Percentiles rank a stretch among this genome's conserved stretches.
Conservation (phyloP, 2,113 vertebrate genomes). For the Pipa parva region DNA sequence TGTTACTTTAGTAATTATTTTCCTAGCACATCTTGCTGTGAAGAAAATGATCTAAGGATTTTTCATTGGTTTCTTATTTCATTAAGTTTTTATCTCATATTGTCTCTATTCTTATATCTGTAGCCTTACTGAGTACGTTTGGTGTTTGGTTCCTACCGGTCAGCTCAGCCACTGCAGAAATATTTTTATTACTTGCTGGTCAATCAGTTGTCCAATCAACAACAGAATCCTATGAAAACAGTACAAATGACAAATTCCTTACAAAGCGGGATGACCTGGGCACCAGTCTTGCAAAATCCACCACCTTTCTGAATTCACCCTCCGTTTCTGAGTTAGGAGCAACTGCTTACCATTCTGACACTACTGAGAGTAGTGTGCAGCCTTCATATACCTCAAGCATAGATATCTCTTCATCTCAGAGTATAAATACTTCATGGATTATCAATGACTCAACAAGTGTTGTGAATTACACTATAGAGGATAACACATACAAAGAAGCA, state of each 20-base stretch:
- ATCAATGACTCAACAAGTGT: neutral
- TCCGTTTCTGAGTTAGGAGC: neutral
- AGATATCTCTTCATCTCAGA: neutral
- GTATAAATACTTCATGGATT: neutral
- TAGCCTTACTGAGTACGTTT: slow-evolving; percentile 6
- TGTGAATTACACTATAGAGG: neutral
- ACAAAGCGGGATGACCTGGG: neutral
- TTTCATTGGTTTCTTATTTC: no score
- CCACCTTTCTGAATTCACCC: neutral
- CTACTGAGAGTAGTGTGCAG: neutral
- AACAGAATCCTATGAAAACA: neutral
- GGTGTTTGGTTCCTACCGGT: slow-evolving; percentile 14
- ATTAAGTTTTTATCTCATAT: neutral
- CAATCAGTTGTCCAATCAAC: neutral
- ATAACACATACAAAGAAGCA: neutral
- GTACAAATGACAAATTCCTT: neutral
- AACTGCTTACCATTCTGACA: neutral
- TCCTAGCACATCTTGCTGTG: no score
- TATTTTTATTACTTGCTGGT: slow-evolving; percentile 12
- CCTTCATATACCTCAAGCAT: neutral
- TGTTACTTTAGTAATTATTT: no score
- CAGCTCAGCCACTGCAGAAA: slow-evolving; percentile 6
- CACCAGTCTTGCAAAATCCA: neutral
- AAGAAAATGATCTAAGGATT: no score
- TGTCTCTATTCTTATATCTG: slow-evolving; percentile 6